Evolutionary conservation across 2,113 vertebrate species (phyloP).

Genomic region (Misgurnus mizolepis): DNA sequence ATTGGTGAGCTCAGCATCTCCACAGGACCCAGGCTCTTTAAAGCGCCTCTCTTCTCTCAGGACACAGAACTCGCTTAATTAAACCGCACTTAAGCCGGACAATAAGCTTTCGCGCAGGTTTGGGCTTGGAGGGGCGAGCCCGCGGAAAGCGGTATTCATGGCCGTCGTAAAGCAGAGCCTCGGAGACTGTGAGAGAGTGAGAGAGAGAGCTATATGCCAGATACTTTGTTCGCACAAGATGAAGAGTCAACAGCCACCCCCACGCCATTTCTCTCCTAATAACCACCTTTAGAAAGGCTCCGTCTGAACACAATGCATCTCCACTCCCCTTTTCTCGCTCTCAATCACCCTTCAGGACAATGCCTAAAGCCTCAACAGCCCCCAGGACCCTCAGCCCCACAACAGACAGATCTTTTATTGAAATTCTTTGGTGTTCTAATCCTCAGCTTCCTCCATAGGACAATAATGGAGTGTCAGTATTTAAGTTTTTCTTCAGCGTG

Average conservation of each 20-base stretch:
- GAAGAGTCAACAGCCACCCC: conserved; percentile 82
- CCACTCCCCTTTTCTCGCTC: conserved; percentile 75
- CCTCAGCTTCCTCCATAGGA: conserved; percentile 80
- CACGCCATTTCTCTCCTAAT: conserved; percentile 64
- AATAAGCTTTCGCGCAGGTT: conserved; percentile 74
- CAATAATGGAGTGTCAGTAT: conserved; percentile 79
- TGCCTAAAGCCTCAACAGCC: conserved; percentile 60
- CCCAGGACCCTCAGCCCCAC: conserved; percentile 70
- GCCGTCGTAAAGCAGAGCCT: conserved; percentile 71
- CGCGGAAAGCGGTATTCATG: conserved; percentile 70
- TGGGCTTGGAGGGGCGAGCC: conserved; percentile 63
- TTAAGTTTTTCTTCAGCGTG: conserved; percentile 78
- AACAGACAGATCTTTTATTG: conserved; percentile 86
- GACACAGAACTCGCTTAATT: conserved; percentile 80
- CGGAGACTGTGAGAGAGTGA: conserved; percentile 31
- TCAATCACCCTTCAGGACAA: conserved; percentile 80
- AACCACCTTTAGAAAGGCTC: conserved; percentile 61
- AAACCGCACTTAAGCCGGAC: conserved; percentile 82
- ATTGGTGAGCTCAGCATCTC: conserved; percentile 50
- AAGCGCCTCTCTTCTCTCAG: conserved; percentile 68
- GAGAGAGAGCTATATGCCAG: conserved; percentile 66
- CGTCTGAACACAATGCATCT: conserved; percentile 76
- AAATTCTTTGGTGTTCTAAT: conserved; percentile 84
- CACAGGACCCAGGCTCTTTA: conserved; percentile 53
- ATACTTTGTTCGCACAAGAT: conserved; percentile 82